Evolutionary conservation across 2,888 invertebrate species (phyloP), one percentile per base, ranked within the genome.

Genomic region (Zaprionus lineosus): DNA sequence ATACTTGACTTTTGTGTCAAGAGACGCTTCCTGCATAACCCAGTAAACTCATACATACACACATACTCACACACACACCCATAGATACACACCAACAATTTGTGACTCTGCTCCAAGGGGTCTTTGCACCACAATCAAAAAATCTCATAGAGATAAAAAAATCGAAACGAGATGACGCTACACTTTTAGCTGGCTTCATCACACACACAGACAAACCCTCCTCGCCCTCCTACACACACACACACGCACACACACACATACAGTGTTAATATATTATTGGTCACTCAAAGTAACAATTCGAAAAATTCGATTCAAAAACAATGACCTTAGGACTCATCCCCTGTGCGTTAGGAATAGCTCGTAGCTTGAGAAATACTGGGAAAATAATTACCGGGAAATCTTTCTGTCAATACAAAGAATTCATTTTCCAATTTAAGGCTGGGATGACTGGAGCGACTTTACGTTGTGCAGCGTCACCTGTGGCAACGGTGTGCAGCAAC

Each of bases 391-490:
- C n/a, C n/a, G n/a, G n/a, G n/a, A n/a, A n/a, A n/a, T n/a, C n/a
- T n/a, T n/a, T n/a, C n/a, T n/a, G n/a, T n/a, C n/a, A n/a, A n/a
- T n/a, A n/a, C n/a, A n/a, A n/a, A n/a, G n/a, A n/a, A n/a, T n/a
- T n/a, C n/a, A n/a, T 58, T 51, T 16, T 50, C 62, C 48, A 64
- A 61, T 77, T 72, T 28, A 68, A 90, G 90, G 90, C 52, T 90
- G 90, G 90, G 89, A 90, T 59, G 87, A 88, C 76, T 90, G 90
- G 90, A 90, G 90, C 58, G 90, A 90, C 74, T 90, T 89, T 67
- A 89, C 90, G 62, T 70, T 89, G 16, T 90, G 90, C 78, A 90
- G 90, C 67, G 89, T 90, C 39, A 87, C 89, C 63, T 90, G 90
- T 58, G 89, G 90, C 56, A 89, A 89, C 87, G 90, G 90, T 65